A percentile compares a stretch with the other conserved stretches of the same genome.
These are phyloP conservation scores for Pseudopleuronectes americanus DNA, from an alignment of 2,797 vertebrate species.

Conservation along the genomic window DNA sequence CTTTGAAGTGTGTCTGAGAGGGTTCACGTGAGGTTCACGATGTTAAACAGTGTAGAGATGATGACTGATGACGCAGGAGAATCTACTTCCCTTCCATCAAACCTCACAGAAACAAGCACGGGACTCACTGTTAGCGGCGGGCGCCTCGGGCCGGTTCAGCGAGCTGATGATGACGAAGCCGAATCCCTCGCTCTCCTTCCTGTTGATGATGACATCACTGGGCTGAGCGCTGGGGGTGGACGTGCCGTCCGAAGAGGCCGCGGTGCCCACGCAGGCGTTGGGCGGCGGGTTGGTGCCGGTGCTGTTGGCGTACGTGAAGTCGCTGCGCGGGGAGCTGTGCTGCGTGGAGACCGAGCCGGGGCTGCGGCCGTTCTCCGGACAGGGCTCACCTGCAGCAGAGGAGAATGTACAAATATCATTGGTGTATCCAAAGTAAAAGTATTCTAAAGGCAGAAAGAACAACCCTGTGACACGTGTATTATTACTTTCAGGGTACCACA, in stretches of 20 bases:
- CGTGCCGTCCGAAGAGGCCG: conserved; percentile 83
- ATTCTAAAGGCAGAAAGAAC: too few species aligned
- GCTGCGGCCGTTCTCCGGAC: conserved; percentile 95
- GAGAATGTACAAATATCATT: too few species aligned
- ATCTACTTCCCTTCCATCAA: not conserved
- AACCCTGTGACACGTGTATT: too few species aligned
- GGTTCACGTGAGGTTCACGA: not conserved
- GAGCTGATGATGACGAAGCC: conserved; percentile 99
- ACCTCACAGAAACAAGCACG: not conserved
- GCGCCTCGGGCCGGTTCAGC: conserved; percentile 92
- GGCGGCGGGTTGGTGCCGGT: conserved; percentile 80
- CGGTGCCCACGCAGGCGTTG: conserved; percentile 73
- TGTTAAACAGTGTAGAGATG: not conserved
- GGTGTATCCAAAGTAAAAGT: too few species aligned
- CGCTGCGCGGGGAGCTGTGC: conserved; percentile 96
- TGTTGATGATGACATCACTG: conserved; percentile 93
- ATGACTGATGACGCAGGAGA: conserved; percentile 12
- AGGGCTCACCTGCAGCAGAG: conserved; percentile 86
- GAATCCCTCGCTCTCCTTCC: conserved; percentile 97
- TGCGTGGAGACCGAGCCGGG: conserved; percentile 94
- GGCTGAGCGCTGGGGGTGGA: conserved; percentile 85
- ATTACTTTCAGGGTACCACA: too few species aligned
- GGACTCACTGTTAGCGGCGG: conserved; percentile 89
- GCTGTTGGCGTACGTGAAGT: conserved; percentile 91
- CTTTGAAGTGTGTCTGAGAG: conserved; percentile 18